Percentiles rank a stretch among this genome's conserved stretches.
Evolutionary conservation across 2,797 vertebrate species (phyloP).

Genomic region (Heterohyrax brucei): DNA sequence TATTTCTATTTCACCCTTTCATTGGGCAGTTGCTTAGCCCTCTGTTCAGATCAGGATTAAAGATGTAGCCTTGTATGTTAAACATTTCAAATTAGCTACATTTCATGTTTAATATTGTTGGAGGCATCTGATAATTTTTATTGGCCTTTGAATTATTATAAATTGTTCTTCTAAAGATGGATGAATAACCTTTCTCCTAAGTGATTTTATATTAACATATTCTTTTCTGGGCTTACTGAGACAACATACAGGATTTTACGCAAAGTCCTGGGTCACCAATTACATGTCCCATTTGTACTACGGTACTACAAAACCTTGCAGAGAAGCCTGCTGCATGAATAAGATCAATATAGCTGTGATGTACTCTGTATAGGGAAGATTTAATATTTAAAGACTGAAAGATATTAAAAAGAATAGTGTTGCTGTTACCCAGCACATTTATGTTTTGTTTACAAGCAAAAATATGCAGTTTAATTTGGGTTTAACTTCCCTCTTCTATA

Average conservation of each 20-base stretch:
- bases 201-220: constrained; percentile 10
- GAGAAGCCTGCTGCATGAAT: not conserved
- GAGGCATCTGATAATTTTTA: constrained; percentile 38
- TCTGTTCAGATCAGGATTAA: not conserved
- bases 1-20: not conserved
- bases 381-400: constrained; percentile 45
- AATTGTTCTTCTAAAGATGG: not conserved
- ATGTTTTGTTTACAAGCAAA: constrained; percentile 53
- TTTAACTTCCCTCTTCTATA: constrained; percentile 28
- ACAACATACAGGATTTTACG: constrained; percentile 28
- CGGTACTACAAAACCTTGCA: not conserved
- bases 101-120: constrained; percentile 52
- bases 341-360: not conserved
- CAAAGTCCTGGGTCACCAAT: constrained; percentile 26
- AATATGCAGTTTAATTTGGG: constrained; percentile 48
- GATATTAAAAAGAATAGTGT: constrained; percentile 31
- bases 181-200: not conserved
- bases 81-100: not conserved
- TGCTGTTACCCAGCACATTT: not conserved
- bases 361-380: not conserved
- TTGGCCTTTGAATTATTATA: constrained; percentile 21
- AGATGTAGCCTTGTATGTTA: not conserved
- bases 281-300: not conserved
- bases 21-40: not conserved
- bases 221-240: constrained; percentile 32